Evolutionary conservation across 2,113 vertebrate species (phyloP), one percentile per base, ranked within the genome.

Genomic region (Solea solea): DNA sequence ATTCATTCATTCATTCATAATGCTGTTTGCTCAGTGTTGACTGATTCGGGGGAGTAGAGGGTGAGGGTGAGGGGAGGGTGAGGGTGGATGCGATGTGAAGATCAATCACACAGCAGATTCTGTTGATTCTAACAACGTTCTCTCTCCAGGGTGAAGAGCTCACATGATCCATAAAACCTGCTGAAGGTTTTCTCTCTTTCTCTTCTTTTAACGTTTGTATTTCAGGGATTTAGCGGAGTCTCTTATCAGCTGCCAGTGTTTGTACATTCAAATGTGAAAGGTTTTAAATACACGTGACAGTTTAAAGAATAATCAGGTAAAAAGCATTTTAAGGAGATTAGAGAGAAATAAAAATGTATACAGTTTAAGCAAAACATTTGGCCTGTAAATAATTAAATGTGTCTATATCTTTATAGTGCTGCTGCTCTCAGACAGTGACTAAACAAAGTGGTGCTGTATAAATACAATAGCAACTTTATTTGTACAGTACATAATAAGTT

Each of bases 1-100:
- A 70, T 86, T 89, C 72, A 82, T 72, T 84, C 78, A 70, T 84
- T 89, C 72, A 82, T 84, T 72, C 62, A 52, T 79, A 71, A 86
- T 76, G 77, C 54, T 58, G 84, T 87, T 82, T 83, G 69, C 67
- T 79, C 45, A 15, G 27, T 48, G 0, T 54, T 50, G 74, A 59
- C 59, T 72, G 76, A 58, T 60, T 27, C n/a, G 42, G 2, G 51
- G 5, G 25, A 27, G 52, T 16, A 1, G 51, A 3, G 51, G 12
- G 51, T 2, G 51, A 25, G 62, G 15, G 8, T 7, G 5, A 16
- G 21, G 51, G 4, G 51, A 3, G 51, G 12, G 51, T 2, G 51
- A 25, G 62, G 13, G 8, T 7, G 5, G 58, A 67, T 81, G 49
- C 51, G 80, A 86, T 74, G 46, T 27, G 65, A 10, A 83, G 83